Evolutionary conservation across 2,113 vertebrate genomes (phyloP).

Genomic region (Formicarius rufipectus): DNA sequence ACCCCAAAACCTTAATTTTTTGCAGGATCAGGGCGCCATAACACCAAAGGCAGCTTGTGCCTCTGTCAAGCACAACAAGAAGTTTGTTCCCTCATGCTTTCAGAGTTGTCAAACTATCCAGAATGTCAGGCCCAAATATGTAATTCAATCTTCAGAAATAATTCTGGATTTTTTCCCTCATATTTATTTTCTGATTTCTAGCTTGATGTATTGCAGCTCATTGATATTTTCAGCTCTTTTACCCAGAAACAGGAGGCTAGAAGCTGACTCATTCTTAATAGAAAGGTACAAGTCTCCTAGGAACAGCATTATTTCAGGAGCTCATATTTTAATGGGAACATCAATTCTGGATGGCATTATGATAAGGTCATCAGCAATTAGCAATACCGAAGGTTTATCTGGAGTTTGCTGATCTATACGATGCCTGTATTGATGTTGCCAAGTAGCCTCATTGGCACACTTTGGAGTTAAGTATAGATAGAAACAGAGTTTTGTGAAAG

Average conservation of each 20-base stretch:
- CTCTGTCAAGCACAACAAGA: background rate
- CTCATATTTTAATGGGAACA: background rate
- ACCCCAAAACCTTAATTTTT: background rate
- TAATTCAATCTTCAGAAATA: background rate
- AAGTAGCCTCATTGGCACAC: background rate
- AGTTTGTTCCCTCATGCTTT: background rate
- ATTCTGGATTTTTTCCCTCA: background rate
- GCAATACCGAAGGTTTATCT: background rate
- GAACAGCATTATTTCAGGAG: background rate
- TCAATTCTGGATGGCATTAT: background rate
- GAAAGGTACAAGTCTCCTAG: background rate
- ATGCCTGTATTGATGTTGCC: background rate
- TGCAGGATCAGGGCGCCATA: background rate
- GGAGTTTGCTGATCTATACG: background rate
- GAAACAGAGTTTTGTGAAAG: background rate
- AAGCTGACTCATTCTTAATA: slow-evolving; percentile 13
- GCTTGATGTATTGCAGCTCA: background rate
- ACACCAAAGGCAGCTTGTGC: background rate
- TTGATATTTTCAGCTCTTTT: background rate
- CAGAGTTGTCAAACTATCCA: background rate
- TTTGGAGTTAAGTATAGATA: background rate
- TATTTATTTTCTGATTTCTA: background rate
- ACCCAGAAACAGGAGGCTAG: background rate
- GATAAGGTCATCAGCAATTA: background rate
- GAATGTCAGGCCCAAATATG: background rate